These are phyloP conservation scores for Holocentrus rufus DNA, from an alignment of 2,797 vertebrate genomes.

Conservation along the genomic window DNA sequence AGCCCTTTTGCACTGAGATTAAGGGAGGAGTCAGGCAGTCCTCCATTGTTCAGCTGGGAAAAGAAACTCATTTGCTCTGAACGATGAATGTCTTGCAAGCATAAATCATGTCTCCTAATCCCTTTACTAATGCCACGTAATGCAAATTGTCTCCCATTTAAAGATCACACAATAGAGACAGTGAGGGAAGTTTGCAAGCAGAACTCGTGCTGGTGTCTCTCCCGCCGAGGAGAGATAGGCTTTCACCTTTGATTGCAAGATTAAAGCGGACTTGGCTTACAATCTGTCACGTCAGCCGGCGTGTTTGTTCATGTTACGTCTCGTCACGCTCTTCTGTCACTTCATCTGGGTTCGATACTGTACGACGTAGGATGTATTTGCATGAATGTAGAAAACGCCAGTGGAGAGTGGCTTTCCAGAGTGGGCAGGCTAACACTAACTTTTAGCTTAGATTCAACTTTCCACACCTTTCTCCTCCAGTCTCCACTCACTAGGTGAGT, in stretches of 20 bases:
- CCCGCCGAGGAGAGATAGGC: constrained; percentile 43
- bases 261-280: constrained; percentile 43
- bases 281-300: constrained; percentile 26
- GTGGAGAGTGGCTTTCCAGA: constrained; percentile 31
- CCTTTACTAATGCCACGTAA: constrained; percentile 82
- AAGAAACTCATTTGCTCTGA: constrained; percentile 85
- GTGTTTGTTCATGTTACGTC: constrained; percentile 33
- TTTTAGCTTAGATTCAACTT: constrained; percentile 49
- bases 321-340: constrained; percentile 16
- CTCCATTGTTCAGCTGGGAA: constrained; percentile 82
- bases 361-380: not conserved
- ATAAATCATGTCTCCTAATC: constrained; percentile 85
- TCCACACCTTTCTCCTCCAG: constrained; percentile 63
- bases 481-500: constrained; percentile 68
- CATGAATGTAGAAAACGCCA: not conserved
- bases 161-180: constrained; percentile 81
- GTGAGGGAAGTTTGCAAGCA: constrained; percentile 63
- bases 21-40: constrained; percentile 81
- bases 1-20: constrained; percentile 81
- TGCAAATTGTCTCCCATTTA: constrained; percentile 83
- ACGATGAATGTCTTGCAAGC: constrained; percentile 84
- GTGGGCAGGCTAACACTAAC: constrained; percentile 43
- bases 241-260: constrained; percentile 55
- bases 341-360: constrained; percentile 13
- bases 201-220: constrained; percentile 50